These are phyloP conservation scores for Holothuria glaberrima DNA, from an alignment of 35 echinoderm and acorn worm genomes.

Conservation along the genomic window DNA sequence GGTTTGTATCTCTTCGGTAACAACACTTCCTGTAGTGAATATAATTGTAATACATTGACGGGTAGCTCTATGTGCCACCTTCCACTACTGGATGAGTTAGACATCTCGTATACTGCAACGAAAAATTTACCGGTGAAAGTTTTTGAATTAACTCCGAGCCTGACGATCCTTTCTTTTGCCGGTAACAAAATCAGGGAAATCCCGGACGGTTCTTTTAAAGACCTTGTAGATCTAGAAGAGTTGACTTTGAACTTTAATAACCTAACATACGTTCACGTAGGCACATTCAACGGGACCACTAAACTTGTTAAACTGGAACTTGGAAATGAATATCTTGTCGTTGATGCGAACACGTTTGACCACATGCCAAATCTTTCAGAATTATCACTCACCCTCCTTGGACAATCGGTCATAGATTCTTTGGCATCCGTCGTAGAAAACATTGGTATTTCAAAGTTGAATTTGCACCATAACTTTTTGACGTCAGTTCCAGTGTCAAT, in stretches of 20 bases:
- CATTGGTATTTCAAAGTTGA: neutral
- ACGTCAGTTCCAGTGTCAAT: constrained; percentile 9
- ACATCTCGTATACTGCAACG: constrained; percentile 6
- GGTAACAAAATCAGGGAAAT: neutral
- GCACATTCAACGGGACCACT: neutral
- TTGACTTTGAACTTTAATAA: constrained; percentile 26
- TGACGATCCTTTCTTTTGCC: neutral
- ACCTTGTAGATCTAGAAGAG: neutral
- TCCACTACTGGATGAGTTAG: too few relatives aligned
- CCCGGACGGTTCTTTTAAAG: neutral
- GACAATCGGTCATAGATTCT: constrained; percentile 31
- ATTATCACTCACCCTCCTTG: too few relatives aligned
- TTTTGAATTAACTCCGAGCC: constrained; percentile 7
- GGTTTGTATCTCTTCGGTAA: too few relatives aligned
- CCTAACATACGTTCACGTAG: neutral
- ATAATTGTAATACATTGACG: too few relatives aligned
- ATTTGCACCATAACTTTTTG: too few relatives aligned
- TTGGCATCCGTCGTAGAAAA: neutral
- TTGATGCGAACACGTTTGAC: constrained; percentile 15
- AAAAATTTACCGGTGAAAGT: neutral
- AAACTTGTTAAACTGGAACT: neutral
- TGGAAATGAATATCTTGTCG: neutral
- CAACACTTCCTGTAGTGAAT: too few relatives aligned
- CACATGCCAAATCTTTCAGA: neutral
- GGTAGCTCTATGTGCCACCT: too few relatives aligned